phyloP scores from a whole-genome alignment of 2,797 vertebrate genomes.

The Arrhamphus sclerolepis region DNA sequence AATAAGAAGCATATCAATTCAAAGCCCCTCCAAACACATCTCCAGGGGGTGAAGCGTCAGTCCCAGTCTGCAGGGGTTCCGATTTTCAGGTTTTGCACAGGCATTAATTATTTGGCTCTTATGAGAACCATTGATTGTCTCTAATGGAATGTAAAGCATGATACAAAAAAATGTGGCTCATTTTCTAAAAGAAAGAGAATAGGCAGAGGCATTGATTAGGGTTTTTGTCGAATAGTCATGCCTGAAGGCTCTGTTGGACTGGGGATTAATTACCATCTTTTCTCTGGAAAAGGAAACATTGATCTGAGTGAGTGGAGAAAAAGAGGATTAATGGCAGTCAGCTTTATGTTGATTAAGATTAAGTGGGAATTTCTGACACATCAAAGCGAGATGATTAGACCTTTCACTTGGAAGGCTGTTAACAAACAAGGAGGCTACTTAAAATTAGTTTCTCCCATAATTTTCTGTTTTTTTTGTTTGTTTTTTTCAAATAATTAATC shows the following conservation, averaged over 20 bases:
- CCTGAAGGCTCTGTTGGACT: constrained; percentile 70
- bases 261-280: constrained; percentile 79
- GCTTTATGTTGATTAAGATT: constrained; percentile 74
- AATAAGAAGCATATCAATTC: constrained; percentile 47
- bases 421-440: constrained; percentile 7
- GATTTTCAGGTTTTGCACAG: constrained; percentile 29
- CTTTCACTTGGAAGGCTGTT: constrained; percentile 33
- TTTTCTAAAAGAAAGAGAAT: constrained; percentile 58
- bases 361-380: constrained; percentile 49
- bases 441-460: neutral
- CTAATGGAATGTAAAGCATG: constrained; percentile 56
- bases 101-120: constrained; percentile 52
- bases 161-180: constrained; percentile 37
- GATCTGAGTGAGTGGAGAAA: constrained; percentile 74
- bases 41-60: constrained; percentile 8
- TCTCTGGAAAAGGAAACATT: constrained; percentile 78
- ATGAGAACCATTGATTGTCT: constrained; percentile 59
- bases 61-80: constrained; percentile 26
- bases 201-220: constrained; percentile 63
- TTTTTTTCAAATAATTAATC: no score
- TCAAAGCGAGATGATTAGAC: constrained; percentile 32
- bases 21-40: constrained; percentile 25
- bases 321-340: constrained; percentile 76
- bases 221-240: constrained; percentile 65
- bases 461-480: neutral